Evolutionary conservation across 2,888 invertebrate species (phyloP).

Genomic region (Artemia sinica): DNA sequence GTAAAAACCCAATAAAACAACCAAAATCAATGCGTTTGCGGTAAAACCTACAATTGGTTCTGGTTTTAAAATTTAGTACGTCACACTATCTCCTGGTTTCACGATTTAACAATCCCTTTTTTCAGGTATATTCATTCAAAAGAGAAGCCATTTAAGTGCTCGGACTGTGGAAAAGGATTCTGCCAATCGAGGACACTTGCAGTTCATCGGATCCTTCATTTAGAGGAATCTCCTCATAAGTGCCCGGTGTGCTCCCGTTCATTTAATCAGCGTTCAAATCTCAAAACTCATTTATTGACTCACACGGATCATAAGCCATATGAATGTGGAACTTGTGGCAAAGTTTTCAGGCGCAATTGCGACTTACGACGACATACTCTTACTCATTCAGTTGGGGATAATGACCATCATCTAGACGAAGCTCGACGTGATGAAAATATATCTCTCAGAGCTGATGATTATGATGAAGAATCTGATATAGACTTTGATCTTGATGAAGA

Average conservation of each 20-base stretch:
- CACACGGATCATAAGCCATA: slow-evolving; percentile 82
- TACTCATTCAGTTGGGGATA: slow-evolving; percentile 71
- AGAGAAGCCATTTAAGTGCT: slow-evolving; percentile 92
- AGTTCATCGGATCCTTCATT: slow-evolving; percentile 80
- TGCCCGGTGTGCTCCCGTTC: slow-evolving; percentile 72
- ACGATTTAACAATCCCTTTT: slow-evolving; percentile 31
- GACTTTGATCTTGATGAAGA: neutral
- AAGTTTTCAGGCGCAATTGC: slow-evolving; percentile 66
- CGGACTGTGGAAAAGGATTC: slow-evolving; percentile 89
- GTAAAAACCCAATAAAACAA: too few relatives aligned
- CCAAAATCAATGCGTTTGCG: too few relatives aligned
- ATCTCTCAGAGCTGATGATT: neutral
- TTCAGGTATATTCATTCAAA: slow-evolving; percentile 89
- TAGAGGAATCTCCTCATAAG: slow-evolving; percentile 82
- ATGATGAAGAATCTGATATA: slow-evolving; percentile 2
- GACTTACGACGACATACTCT: slow-evolving; percentile 72
- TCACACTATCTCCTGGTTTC: slow-evolving; percentile 9
- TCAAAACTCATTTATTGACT: slow-evolving; percentile 72
- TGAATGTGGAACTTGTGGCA: slow-evolving; percentile 70
- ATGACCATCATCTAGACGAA: slow-evolving; percentile 29
- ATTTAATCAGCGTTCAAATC: slow-evolving; percentile 73
- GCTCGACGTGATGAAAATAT: neutral
- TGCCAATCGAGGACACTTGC: slow-evolving; percentile 87
- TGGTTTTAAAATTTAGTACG: too few relatives aligned
- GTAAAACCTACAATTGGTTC: too few relatives aligned